These are phyloP conservation scores for Ostrea denselamellosa DNA, from an alignment of 1,140 invertebrate species.

Conservation along the genomic window DNA sequence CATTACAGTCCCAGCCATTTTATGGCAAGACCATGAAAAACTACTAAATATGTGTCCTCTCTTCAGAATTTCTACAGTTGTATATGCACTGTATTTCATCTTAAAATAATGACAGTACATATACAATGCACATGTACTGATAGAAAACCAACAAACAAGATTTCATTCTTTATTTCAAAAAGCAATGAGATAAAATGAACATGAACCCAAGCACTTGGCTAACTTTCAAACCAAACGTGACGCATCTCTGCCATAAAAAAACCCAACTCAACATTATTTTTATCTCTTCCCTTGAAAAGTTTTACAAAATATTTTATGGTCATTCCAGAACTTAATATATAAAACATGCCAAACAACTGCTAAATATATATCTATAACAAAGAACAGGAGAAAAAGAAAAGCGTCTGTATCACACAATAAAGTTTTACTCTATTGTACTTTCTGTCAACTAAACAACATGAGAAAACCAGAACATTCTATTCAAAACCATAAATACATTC, in stretches of 20 bases:
- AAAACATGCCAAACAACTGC: background rate
- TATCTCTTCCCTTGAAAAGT: background rate
- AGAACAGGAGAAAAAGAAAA: background rate
- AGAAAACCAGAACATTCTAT: background rate
- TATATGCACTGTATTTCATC: background rate
- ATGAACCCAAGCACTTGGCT: constrained; percentile 29
- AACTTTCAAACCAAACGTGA: background rate
- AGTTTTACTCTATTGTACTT: background rate
- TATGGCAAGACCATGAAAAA: no score
- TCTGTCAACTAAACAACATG: background rate
- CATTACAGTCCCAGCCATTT: no score
- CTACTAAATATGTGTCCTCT: no score
- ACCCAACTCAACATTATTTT: background rate
- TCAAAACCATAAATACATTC: background rate
- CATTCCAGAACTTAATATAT: background rate
- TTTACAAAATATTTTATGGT: background rate
- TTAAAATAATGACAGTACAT: background rate
- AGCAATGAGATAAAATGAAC: constrained; percentile 38
- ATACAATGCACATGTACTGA: no score
- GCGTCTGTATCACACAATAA: background rate
- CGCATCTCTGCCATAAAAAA: background rate
- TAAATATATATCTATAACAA: background rate
- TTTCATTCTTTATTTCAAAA: constrained; percentile 39
- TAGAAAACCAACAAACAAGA: background rate
- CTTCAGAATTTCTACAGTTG: no score